A percentile compares a stretch with the other conserved stretches of the same genome.
These are phyloP conservation scores for Pelusios castaneus DNA, from an alignment of 2,113 vertebrate genomes.

Conservation along the genomic window DNA sequence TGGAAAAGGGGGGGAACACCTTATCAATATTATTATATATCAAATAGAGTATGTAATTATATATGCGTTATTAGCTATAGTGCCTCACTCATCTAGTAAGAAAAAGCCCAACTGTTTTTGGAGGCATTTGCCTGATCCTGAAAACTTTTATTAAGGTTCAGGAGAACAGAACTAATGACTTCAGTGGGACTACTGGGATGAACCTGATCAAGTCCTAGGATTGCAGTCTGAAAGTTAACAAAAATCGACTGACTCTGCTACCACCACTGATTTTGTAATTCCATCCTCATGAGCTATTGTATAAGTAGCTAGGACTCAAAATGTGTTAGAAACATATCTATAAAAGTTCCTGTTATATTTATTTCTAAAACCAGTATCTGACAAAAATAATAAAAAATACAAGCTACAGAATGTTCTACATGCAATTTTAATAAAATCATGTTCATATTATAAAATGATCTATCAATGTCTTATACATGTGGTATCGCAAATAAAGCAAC, in stretches of 20 bases:
- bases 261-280: neutral
- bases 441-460: too few species aligned
- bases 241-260: neutral
- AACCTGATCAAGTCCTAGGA: neutral
- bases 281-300: neutral
- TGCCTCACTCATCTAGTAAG: neutral
- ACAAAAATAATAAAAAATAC: neutral
- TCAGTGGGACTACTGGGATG: neutral
- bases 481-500: too few species aligned
- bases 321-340: neutral
- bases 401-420: too few species aligned
- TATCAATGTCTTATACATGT: too few species aligned
- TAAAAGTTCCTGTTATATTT: neutral
- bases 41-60: neutral
- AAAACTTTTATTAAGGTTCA: neutral
- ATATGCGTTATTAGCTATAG: neutral
- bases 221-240: neutral
- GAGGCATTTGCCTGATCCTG: neutral
- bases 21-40: too few species aligned
- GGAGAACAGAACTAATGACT: neutral
- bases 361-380: neutral
- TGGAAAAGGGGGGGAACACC: too few species aligned
- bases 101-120: neutral
- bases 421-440: too few species aligned
- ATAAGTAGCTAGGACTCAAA: neutral